phyloP scores from a whole-genome alignment of 1,140 invertebrate species.

The Apis mellifera region Amel_HAv3.1 CM009931.2:23697501-23698000 shows the following conservation, averaged over 20 bases:
- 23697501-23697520: slow-evolving; percentile 30
- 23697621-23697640: not conserved
- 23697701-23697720: too few species aligned
- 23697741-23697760: too few species aligned
- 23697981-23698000: not conserved
- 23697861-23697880: slow-evolving; percentile 9
- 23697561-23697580: not conserved
- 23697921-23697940: slow-evolving; percentile 5
- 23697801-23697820: slow-evolving; percentile 22
- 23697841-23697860: slow-evolving; percentile 6
- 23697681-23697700: too few species aligned
- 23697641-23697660: too few species aligned
- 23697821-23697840: slow-evolving; percentile 33
- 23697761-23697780: too few species aligned
- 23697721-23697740: not conserved
- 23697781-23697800: too few species aligned
- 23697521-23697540: not conserved
- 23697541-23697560: not conserved
- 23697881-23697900: not conserved
- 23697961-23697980: not conserved
- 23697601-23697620: not conserved
- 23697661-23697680: not conserved
- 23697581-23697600: not conserved
- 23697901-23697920: slow-evolving; percentile 38
- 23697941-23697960: slow-evolving; percentile 8